Evolutionary conservation across 2,113 vertebrate species (phyloP).

Genomic region (Lates calcarifer): DNA sequence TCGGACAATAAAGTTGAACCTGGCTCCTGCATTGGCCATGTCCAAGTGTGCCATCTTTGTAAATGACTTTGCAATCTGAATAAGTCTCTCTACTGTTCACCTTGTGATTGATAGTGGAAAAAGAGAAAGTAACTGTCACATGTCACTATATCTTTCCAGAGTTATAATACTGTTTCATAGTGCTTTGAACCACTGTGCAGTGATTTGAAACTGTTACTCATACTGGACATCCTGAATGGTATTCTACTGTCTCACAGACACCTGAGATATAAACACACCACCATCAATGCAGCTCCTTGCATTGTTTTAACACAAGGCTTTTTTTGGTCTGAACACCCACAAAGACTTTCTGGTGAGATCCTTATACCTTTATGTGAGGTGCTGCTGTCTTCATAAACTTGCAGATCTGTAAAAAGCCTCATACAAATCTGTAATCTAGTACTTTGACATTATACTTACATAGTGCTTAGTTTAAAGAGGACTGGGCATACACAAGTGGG

Average conservation of each 20-base stretch:
- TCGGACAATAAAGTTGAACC: not conserved
- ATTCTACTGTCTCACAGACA: not conserved
- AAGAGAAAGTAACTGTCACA: not conserved
- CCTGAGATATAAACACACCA: not conserved
- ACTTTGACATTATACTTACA: not conserved
- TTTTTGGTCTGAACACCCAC: not conserved
- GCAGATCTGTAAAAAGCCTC: not conserved
- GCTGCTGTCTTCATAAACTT: not conserved
- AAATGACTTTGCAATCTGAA: not conserved
- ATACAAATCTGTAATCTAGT: constrained; percentile 1
- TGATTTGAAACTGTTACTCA: not conserved
- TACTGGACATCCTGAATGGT: not conserved
- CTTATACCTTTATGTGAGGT: not conserved
- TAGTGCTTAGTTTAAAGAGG: not conserved
- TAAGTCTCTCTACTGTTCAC: not conserved
- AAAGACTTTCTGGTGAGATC: not conserved
- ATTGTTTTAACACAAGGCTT: not conserved
- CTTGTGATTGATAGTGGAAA: not conserved
- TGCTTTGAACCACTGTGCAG: not conserved
- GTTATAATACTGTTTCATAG: not conserved
- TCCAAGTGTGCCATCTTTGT: not conserved
- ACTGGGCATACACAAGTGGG: not conserved
- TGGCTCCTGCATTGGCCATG: not conserved
- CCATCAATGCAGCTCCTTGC: not conserved
- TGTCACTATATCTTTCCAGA: not conserved